These are phyloP conservation scores for Laothoe populi DNA, from an alignment of 2,888 invertebrate genomes.

Conservation along the genomic window DNA sequence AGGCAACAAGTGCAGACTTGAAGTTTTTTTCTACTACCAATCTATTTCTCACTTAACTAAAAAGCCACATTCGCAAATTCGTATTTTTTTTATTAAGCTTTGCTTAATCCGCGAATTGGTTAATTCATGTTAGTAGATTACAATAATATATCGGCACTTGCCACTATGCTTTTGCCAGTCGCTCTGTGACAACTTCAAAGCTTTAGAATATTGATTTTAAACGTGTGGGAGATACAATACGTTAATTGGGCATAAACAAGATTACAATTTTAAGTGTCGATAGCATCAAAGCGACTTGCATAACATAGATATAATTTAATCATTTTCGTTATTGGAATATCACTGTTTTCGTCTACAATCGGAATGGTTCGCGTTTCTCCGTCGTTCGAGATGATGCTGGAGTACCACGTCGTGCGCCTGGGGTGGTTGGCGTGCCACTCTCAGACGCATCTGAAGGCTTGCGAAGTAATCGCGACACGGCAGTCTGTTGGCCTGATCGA, in stretches of 20 bases:
- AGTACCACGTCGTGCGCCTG: constrained; percentile 70
- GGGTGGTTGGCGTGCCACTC: constrained; percentile 80
- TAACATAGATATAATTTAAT: constrained; percentile 42
- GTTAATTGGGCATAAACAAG: constrained; percentile 40
- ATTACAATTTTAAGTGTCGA: constrained; percentile 35
- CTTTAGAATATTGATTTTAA: constrained; percentile 33
- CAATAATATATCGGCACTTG: constrained; percentile 62
- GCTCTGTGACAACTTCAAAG: constrained; percentile 45
- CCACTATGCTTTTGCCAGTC: constrained; percentile 53
- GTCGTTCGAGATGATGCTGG: constrained; percentile 74
- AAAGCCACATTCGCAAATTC: constrained; percentile 79
- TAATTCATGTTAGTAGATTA: constrained; percentile 76
- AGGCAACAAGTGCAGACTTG: constrained; percentile 85
- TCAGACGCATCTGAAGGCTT: constrained; percentile 90
- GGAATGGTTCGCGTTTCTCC: constrained; percentile 89
- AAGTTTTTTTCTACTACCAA: constrained; percentile 79
- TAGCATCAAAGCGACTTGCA: constrained; percentile 60
- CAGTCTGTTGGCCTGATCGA: constrained; percentile 86
- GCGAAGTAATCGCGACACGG: constrained; percentile 86
- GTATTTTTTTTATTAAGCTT: constrained; percentile 70
- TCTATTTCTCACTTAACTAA: constrained; percentile 72
- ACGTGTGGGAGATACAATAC: constrained; percentile 40
- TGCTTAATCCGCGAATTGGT: constrained; percentile 79
- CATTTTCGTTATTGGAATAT: constrained; percentile 32
- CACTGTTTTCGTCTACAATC: constrained; percentile 83